phyloP scores from a whole-genome alignment of 1,140 invertebrate genomes.

The Zaprionus taronus region DNA sequence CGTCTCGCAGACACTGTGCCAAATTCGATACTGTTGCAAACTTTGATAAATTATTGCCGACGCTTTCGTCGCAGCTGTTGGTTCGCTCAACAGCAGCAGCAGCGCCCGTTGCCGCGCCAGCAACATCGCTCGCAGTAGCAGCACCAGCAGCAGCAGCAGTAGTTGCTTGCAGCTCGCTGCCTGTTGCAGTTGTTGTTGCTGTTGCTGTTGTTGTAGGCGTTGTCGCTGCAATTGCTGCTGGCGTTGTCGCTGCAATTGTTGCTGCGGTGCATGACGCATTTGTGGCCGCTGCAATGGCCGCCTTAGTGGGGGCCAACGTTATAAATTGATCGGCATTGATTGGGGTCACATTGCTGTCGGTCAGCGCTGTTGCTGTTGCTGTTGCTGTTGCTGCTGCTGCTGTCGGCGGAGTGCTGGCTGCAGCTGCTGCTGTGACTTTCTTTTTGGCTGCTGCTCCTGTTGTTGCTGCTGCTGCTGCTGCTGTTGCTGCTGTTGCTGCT shows the following conservation, averaged over 20 bases:
- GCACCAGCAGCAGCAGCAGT: slow-evolving; percentile 21
- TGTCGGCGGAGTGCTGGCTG: slow-evolving; percentile 30
- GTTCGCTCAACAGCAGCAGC: slow-evolving; percentile 21
- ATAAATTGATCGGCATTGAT: slow-evolving; percentile 84
- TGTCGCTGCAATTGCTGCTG: slow-evolving; percentile 15
- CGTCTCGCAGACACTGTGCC: slow-evolving; percentile 84
- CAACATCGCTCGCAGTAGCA: slow-evolving; percentile 23
- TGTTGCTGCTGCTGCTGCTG: slow-evolving; percentile 31
- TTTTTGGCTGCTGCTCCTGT: slow-evolving; percentile 50
- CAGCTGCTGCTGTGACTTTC: slow-evolving; percentile 51
- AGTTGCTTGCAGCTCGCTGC: slow-evolving; percentile 17
- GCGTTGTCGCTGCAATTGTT: slow-evolving; percentile 22
- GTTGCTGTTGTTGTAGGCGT: slow-evolving; percentile 17
- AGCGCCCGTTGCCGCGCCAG: background rate
- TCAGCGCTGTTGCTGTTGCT: slow-evolving; percentile 31
- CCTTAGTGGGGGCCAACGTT: slow-evolving; percentile 73
- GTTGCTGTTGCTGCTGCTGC: slow-evolving; percentile 28
- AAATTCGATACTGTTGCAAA: slow-evolving; percentile 85
- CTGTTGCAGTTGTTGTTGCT: slow-evolving; percentile 35
- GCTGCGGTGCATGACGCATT: slow-evolving; percentile 41
- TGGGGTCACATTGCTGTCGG: slow-evolving; percentile 80
- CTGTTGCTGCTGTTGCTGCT: slow-evolving; percentile 25
- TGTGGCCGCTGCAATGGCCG: slow-evolving; percentile 53
- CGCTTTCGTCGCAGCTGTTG: slow-evolving; percentile 72
- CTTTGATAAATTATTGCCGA: slow-evolving; percentile 84